Percentiles rank a stretch among this genome's conserved stretches.
These are phyloP conservation scores for Pammene fasciana DNA, from an alignment of 2,888 invertebrate genomes.

Conservation along the genomic window DNA sequence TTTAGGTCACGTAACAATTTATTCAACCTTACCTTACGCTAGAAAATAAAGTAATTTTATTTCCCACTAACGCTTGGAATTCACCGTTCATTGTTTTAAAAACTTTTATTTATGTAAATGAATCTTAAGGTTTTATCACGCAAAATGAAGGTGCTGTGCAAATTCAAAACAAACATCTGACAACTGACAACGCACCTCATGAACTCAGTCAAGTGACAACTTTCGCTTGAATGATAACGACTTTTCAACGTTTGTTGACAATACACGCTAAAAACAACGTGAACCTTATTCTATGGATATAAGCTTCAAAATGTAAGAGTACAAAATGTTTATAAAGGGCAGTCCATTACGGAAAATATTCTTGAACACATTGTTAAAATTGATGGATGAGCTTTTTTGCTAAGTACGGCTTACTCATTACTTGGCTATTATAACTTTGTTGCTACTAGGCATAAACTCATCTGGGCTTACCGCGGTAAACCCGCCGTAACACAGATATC, in stretches of 20 bases:
- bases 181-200: background rate
- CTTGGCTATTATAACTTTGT: background rate
- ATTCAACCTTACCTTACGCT: background rate
- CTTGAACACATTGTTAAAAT: background rate
- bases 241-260: background rate
- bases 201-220: background rate
- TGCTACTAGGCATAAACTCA: no score
- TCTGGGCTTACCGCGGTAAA: no score
- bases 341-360: background rate
- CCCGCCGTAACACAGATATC: no score
- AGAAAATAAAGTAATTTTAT: background rate
- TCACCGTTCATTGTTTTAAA: background rate
- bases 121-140: background rate
- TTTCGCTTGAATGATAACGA: background rate
- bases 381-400: conserved; percentile 4
- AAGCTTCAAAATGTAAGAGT: background rate
- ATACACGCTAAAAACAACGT: no score
- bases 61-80: background rate
- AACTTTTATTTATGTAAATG: background rate
- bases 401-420: background rate
- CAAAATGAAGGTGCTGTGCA: no score
- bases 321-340: background rate
- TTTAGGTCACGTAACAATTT: conserved; percentile 4
- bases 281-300: background rate
- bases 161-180: no score